A percentile compares a stretch with the other conserved stretches of the same genome.
Evolutionary conservation across 2,797 vertebrate species (phyloP).

Genomic region (Chrosomus eos): DNA sequence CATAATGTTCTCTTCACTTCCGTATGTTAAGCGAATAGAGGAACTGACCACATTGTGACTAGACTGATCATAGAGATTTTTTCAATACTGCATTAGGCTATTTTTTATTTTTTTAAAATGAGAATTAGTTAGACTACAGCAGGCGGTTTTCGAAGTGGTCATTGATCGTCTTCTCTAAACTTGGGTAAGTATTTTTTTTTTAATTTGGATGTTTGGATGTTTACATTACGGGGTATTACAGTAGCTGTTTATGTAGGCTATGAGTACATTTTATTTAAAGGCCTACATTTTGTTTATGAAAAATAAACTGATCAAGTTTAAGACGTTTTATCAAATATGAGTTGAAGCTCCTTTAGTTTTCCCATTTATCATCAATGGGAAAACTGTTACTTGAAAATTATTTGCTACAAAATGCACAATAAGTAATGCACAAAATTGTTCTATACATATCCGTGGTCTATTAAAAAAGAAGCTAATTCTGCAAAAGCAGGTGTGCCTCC

Average conservation of each 20-base stretch:
- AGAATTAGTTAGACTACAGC: constrained; percentile 56
- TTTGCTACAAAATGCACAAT: neutral
- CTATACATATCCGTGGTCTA: neutral
- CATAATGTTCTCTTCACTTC: constrained; percentile 80
- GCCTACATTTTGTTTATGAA: neutral
- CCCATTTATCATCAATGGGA: neutral
- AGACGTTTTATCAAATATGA: neutral
- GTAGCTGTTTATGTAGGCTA: neutral
- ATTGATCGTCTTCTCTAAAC: constrained; percentile 17
- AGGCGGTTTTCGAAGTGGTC: constrained; percentile 16
- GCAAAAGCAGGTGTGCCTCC: neutral
- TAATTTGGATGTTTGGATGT: neutral
- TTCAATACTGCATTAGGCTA: constrained; percentile 22
- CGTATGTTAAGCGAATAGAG: constrained; percentile 79
- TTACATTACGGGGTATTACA: constrained; percentile 1
- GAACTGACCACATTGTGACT: constrained; percentile 76
- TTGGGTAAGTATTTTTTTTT: constrained; percentile 65
- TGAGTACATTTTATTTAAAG: neutral
- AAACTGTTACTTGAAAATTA: neutral
- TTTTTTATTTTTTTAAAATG: constrained; percentile 58
- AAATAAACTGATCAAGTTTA: neutral
- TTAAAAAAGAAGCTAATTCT: neutral
- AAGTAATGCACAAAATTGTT: neutral
- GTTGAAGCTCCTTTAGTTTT: neutral
- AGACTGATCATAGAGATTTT: constrained; percentile 44